phyloP scores from a whole-genome alignment of 2,888 invertebrate species.

The Frankliniella fusca region DNA sequence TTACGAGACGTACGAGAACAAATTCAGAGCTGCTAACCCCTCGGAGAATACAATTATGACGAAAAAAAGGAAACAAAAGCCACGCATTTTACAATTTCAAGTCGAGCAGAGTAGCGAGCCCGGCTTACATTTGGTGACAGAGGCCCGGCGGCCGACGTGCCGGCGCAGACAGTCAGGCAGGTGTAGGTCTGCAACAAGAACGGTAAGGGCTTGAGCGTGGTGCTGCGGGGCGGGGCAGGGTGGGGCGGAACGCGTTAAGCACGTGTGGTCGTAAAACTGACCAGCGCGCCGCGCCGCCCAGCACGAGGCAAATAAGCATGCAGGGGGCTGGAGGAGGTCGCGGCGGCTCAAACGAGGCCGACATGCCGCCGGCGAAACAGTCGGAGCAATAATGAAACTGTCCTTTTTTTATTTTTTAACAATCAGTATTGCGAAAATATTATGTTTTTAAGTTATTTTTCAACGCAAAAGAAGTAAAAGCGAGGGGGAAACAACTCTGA shows the following conservation, averaged over 20 bases:
- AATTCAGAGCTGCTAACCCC: no score
- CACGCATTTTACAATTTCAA: neutral
- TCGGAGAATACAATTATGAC: neutral
- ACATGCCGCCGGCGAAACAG: no score
- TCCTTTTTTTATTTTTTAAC: no score
- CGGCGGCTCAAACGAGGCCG: no score
- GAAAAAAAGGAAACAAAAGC: neutral
- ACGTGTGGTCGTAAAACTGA: no score
- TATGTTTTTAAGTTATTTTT: no score
- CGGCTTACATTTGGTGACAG: constrained; percentile 73
- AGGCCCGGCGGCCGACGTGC: constrained; percentile 60
- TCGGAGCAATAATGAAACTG: no score
- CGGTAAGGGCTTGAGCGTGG: constrained; percentile 37
- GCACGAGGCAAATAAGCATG: constrained; percentile 17
- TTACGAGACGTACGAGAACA: no score
- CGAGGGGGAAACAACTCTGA: no score
- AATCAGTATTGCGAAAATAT: no score
- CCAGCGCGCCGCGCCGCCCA: neutral
- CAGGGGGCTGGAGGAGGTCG: no score
- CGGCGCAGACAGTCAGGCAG: constrained; percentile 85
- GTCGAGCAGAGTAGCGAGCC: neutral
- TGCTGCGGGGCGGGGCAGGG: neutral
- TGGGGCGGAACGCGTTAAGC: neutral
- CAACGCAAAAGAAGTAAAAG: no score
- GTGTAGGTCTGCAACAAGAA: constrained; percentile 73